Base-by-base conservation (phyloP, 2,888 invertebrate species). In the Coenonympha glycerion region DNA sequence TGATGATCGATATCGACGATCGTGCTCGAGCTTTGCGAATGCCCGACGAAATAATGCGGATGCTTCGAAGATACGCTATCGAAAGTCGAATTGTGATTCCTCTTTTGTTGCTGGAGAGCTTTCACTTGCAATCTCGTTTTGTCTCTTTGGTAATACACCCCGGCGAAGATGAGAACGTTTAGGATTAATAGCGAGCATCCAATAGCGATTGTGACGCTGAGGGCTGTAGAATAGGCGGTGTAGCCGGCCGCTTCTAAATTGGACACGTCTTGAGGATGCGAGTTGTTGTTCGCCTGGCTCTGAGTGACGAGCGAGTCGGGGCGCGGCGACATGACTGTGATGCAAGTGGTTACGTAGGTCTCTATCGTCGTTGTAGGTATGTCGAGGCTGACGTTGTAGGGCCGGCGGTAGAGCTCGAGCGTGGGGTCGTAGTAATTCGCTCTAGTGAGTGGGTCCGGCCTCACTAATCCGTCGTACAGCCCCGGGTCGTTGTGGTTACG, bases 401-500 rank as follows among this genome's bases (percentile, higher is more conserved):
- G 88, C 63, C 89, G 89, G 65, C 90, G 88, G 66, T 92, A 90
- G 49, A 92, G 90, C 66, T 90, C 89, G 48, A 86, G 71, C 3
- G 90, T 90, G 1, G 90, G 90, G 68, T 91, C 90, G 76, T 89
- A 90, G 71, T 90, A 90, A 74, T 89, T 90, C 52, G 90, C 87
- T 52, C 92, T 87, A 53, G 91, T 91, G 57, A 94, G 88, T 16
- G 94, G 94, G 82, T 95, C 95, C 19, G 94, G 92, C 47, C 96
- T 91, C 21, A 96, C 95, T 33, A 93, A 90, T 13, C 96, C 96
- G 71, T 97, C 97, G 87, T 97, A 97, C 49, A 96, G 88, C 64
- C 93, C 93, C 53, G 93, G 92, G 76, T 96, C 95, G 71, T 95
- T 93, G 86, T 96, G 95, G 88, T 95, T 93, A 54, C 94, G 90